A percentile compares a stretch with the other conserved stretches of the same genome.
Evolutionary conservation across 2,888 invertebrate species (phyloP).

Genomic region (Ditula angustiorana): DNA sequence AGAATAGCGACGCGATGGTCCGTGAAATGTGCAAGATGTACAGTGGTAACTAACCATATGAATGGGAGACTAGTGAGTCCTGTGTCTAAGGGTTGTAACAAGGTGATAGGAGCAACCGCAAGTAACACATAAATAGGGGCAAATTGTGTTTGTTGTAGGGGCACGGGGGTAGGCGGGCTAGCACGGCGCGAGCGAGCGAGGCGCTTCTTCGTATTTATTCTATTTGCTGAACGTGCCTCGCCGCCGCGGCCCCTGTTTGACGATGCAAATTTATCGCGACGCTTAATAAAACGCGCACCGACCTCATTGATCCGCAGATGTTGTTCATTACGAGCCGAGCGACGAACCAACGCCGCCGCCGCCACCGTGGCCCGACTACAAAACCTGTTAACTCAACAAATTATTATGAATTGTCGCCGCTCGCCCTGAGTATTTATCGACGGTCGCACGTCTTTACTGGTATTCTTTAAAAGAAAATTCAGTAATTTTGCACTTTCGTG

Average conservation of each 20-base stretch:
- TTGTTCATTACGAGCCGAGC: conserved; percentile 71
- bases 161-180: conserved; percentile 57
- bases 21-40: conserved; percentile 41
- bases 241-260: conserved; percentile 76
- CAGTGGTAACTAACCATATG: conserved; percentile 46
- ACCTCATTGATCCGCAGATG: conserved; percentile 78
- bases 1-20: background rate
- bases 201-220: conserved; percentile 76
- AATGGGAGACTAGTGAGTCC: conserved; percentile 46
- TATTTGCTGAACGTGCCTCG: conserved; percentile 82
- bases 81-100: conserved; percentile 52
- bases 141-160: conserved; percentile 77
- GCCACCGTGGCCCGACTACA: conserved; percentile 52
- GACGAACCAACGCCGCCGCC: conserved; percentile 49
- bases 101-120: conserved; percentile 51
- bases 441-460: conserved; percentile 39
- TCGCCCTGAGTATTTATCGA: conserved; percentile 50
- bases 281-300: conserved; percentile 77
- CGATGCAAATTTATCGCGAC: conserved; percentile 82
- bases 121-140: conserved; percentile 71
- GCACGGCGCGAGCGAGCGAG: conserved; percentile 56
- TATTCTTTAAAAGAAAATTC: conserved; percentile 39
- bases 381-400: conserved; percentile 65
- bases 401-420: conserved; percentile 62
- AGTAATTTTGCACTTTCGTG: conserved; percentile 26